Evolutionary conservation across 2,797 vertebrate species (phyloP).

Genomic region (Potorous gilbertii): DNA sequence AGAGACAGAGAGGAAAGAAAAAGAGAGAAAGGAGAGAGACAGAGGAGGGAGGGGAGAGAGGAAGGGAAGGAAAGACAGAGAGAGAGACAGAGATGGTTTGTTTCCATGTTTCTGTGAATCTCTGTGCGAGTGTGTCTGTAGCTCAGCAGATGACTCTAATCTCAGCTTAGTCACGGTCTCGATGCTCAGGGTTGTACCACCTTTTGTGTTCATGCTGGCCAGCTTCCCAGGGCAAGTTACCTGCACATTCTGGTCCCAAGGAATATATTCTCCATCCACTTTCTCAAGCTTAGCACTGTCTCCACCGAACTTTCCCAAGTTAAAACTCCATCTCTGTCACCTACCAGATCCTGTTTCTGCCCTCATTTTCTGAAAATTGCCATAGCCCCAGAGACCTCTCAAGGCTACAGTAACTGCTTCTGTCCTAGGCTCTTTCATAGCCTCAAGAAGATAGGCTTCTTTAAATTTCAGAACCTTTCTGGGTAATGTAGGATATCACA

Average conservation of each 20-base stretch:
- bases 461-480: not conserved
- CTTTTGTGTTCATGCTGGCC: not conserved
- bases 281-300: not conserved
- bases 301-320: not conserved
- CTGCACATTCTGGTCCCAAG: not conserved
- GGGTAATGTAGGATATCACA: not conserved
- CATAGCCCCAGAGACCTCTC: not conserved
- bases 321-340: not conserved
- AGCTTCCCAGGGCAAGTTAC: not conserved
- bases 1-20: not conserved
- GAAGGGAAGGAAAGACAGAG: not conserved
- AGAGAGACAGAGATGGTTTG: not conserved
- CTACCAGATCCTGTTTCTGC: not conserved
- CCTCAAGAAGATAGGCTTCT: not conserved
- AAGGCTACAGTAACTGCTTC: not conserved
- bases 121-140: not conserved
- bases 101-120: not conserved
- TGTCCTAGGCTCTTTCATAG: not conserved
- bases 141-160: not conserved
- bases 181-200: not conserved
- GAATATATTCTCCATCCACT: not conserved
- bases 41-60: no score
- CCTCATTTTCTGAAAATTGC: not conserved
- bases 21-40: not conserved
- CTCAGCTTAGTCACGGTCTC: not conserved